phyloP scores from a whole-genome alignment of 2,797 vertebrate genomes.

The Dryobates pubescens region DNA sequence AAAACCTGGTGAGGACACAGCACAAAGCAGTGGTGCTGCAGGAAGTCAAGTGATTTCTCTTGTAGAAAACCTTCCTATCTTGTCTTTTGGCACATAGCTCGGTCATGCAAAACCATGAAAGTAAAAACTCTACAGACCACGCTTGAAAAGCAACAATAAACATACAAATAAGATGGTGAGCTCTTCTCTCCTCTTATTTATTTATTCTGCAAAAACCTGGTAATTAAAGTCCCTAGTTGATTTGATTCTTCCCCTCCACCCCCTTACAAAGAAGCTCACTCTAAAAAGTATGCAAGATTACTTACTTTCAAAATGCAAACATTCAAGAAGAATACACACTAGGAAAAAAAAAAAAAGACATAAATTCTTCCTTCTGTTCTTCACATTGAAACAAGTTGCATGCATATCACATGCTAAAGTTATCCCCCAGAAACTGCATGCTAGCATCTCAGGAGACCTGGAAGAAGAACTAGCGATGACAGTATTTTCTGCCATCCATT shows the following conservation, averaged over 20 bases:
- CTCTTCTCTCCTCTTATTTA: neutral
- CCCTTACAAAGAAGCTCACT: slow-evolving; percentile 42
- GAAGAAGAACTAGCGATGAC: neutral
- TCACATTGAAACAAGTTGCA: slow-evolving; percentile 25
- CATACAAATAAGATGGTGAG: neutral
- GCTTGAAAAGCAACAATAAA: slow-evolving; percentile 31
- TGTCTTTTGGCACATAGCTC: neutral
- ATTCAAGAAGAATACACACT: neutral
- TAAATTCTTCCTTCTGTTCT: neutral
- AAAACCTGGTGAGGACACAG: neutral
- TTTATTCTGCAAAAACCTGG: slow-evolving; percentile 31
- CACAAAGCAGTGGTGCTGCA: neutral
- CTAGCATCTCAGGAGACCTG: neutral
- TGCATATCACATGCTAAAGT: slow-evolving; percentile 34
- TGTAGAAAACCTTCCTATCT: neutral
- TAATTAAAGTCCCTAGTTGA: slow-evolving; percentile 44
- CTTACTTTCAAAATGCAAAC: slow-evolving; percentile 67
- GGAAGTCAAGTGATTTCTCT: neutral
- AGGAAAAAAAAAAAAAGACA: neutral
- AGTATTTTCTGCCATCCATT: slow-evolving; percentile 59
- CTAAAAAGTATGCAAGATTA: slow-evolving; percentile 38
- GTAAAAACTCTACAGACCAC: neutral
- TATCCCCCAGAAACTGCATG: slow-evolving; percentile 45
- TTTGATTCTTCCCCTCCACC: neutral
- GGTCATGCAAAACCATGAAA: neutral